These are phyloP conservation scores for Sebastes hubbsi DNA, from an alignment of 2,797 vertebrate species.

Conservation along the genomic window DNA sequence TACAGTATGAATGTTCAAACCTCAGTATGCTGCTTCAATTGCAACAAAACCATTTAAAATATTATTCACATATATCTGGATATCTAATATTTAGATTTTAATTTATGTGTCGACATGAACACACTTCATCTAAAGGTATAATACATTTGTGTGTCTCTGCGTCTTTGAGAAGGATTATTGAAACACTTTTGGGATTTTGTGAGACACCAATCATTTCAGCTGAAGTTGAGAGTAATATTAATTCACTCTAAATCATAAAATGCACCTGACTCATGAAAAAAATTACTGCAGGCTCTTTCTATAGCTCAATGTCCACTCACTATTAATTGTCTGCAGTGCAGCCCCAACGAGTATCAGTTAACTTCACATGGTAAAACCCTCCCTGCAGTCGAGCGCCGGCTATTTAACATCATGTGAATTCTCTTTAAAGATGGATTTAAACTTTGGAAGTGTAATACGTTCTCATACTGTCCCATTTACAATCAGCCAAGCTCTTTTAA, in stretches of 20 bases:
- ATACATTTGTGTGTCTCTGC: not conserved
- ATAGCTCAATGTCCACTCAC: constrained; percentile 45
- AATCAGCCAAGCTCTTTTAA: constrained; percentile 30
- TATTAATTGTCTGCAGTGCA: constrained; percentile 40
- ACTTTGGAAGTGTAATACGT: constrained; percentile 8
- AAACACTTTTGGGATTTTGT: constrained; percentile 12
- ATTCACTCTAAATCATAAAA: constrained; percentile 57
- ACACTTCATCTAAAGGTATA: not conserved
- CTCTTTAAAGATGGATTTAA: constrained; percentile 27
- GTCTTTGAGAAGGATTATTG: constrained; percentile 16
- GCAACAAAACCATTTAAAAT: not conserved
- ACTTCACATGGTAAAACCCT: constrained; percentile 7
- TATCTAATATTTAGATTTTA: not conserved
- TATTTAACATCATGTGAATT: constrained; percentile 16
- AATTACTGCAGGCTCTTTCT: constrained; percentile 30
- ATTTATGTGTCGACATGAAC: not conserved
- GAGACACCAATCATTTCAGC: constrained; percentile 33
- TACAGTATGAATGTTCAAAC: not conserved
- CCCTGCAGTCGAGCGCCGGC: not conserved
- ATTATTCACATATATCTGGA: not conserved
- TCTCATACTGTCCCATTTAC: constrained; percentile 10
- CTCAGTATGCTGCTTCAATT: not conserved
- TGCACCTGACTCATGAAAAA: constrained; percentile 48
- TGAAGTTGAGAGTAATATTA: constrained; percentile 35
- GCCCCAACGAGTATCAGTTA: constrained; percentile 9